Evolutionary conservation across 2,113 vertebrate genomes (phyloP), one percentile per base, ranked within the genome.

Genomic region (Zingel zingel): DNA sequence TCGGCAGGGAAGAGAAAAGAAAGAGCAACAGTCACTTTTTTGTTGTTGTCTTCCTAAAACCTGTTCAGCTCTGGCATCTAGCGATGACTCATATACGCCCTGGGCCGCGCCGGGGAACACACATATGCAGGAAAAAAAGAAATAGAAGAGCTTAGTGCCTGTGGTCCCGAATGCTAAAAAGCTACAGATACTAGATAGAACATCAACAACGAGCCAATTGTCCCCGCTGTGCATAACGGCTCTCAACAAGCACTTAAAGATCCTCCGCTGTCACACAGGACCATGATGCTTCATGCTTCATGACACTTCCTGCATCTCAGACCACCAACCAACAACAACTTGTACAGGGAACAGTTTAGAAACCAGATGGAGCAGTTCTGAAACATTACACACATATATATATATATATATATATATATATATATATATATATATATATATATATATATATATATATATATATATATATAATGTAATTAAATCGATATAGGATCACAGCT

Each of bases 81-180:
- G 30, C 6, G 33, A 75, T 86, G 90, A 76, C 25, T 88, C 81
- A 86, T 15, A 19, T 13, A 43, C n/a, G 58, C 81, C 39, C 18
- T 1, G 11, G 74, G 86, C 69, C 27, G 5, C 25, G 8, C 14
- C 1, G 30, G 48, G 61, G 45, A 59, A 63, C 66, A 81, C 59
- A 56, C 7, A 0, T 10, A 86, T 19, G 19, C 74, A 63, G 23
- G 30, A 54, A 19, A 21, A 43, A 43, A 33, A 43, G 5, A 51
- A 25, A 43, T 1, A 48, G 21, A 16, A n/a, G 45, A 23, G 45
- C 11, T 25, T 5, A 19, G 10, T 19, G 74, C 64, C 45, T 74
- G 61, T 51, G 66, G 61, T 66, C 50, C 39, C 11, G 36, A 57
- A 79, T 14, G 58, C 67, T 81, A 53, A 75, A 69, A 71, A 45